phyloP scores from a whole-genome alignment of 1,140 invertebrate genomes.

The Pararge aegeria region DNA sequence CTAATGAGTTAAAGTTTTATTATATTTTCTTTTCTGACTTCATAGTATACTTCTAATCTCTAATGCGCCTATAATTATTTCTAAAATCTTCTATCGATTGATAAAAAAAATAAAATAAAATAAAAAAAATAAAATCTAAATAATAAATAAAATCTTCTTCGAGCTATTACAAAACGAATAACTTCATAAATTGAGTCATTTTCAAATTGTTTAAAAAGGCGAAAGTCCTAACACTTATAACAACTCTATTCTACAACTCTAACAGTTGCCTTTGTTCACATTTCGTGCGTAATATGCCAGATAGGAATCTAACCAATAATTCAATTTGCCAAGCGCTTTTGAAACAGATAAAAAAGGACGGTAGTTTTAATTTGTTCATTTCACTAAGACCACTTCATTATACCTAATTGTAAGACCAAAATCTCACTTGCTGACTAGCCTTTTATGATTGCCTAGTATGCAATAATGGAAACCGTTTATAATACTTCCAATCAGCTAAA shows the following conservation, averaged over 20 bases:
- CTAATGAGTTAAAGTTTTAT: no score
- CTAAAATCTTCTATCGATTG: no score
- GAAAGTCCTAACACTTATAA: not conserved
- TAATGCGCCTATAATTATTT: no score
- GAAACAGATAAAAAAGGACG: not conserved
- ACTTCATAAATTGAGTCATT: not conserved
- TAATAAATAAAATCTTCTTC: no score
- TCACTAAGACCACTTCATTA: not conserved
- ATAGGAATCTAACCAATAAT: not conserved
- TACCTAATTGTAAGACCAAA: not conserved
- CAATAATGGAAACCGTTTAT: not conserved
- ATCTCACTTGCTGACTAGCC: not conserved
- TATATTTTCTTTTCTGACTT: no score
- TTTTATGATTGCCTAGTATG: not conserved
- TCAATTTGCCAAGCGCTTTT: not conserved
- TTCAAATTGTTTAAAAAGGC: not conserved
- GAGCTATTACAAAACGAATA: not conserved
- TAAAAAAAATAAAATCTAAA: no score
- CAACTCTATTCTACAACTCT: not conserved
- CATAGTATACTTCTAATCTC: no score
- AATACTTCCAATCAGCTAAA: not conserved
- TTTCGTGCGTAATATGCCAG: not conserved
- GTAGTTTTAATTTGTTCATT: constrained; percentile 1
- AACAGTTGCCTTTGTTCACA: not conserved
- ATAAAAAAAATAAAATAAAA: no score